phyloP scores from a whole-genome alignment of 1,140 invertebrate species.

The Holcopasites calliopsidis region DNA sequence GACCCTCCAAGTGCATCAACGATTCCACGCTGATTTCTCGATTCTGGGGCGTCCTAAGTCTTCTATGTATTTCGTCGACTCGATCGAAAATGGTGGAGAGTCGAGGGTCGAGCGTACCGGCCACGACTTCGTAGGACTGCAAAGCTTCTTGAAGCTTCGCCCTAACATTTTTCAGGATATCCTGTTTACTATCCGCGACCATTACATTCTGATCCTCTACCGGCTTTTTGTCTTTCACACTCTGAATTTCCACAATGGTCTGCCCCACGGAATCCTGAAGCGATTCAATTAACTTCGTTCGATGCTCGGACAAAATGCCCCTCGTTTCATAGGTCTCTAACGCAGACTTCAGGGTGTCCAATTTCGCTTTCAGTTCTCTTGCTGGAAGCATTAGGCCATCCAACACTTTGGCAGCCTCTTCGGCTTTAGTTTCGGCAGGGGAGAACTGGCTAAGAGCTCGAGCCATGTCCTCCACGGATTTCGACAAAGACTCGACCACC shows the following conservation, averaged over 20 bases:
- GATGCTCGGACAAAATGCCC: slow-evolving; percentile 54
- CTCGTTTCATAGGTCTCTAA: slow-evolving; percentile 69
- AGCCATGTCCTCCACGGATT: slow-evolving; percentile 70
- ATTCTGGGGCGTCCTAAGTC: slow-evolving; percentile 14
- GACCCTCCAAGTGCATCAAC: slow-evolving; percentile 36
- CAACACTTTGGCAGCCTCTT: slow-evolving; percentile 8
- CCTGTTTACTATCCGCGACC: neutral
- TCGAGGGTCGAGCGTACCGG: slow-evolving; percentile 20
- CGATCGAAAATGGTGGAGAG: slow-evolving; percentile 32
- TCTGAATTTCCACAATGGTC: slow-evolving; percentile 58
- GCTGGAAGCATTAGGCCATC: slow-evolving; percentile 54
- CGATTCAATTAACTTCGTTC: slow-evolving; percentile 67
- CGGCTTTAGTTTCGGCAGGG: neutral
- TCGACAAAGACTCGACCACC: slow-evolving; percentile 70
- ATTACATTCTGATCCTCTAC: neutral
- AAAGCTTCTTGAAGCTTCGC: slow-evolving; percentile 24
- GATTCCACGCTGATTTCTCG: slow-evolving; percentile 6
- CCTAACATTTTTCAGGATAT: slow-evolving; percentile 33
- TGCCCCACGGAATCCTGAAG: slow-evolving; percentile 66
- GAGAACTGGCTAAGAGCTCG: neutral
- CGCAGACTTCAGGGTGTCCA: slow-evolving; percentile 68
- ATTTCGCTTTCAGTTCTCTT: slow-evolving; percentile 65
- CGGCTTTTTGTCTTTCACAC: slow-evolving; percentile 33
- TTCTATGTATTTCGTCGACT: slow-evolving; percentile 30
- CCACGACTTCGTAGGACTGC: slow-evolving; percentile 21